phyloP scores from a whole-genome alignment of 2,113 vertebrate species.

The Siniperca chuatsi region DNA sequence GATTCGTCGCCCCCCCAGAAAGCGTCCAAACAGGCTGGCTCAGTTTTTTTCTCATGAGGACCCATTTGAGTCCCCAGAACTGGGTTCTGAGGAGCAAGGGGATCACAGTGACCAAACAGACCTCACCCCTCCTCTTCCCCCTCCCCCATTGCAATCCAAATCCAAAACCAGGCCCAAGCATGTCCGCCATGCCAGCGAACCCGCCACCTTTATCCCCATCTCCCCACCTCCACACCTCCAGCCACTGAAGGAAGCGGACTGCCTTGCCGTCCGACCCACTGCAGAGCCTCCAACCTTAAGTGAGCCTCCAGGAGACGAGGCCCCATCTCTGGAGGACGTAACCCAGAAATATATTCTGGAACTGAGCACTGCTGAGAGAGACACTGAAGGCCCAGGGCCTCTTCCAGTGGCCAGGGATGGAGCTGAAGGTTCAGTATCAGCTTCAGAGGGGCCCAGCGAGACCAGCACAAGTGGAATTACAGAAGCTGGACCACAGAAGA shows the following conservation, averaged over 20 bases:
- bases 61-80: slow-evolving; percentile 65
- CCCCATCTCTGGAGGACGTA: slow-evolving; percentile 90
- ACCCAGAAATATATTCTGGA: slow-evolving; percentile 91
- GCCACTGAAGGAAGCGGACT: slow-evolving; percentile 66
- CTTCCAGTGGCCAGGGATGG: slow-evolving; percentile 51
- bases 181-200: slow-evolving; percentile 92
- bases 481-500: slow-evolving; percentile 82
- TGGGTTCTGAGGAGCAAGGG: slow-evolving; percentile 54
- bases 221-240: slow-evolving; percentile 81
- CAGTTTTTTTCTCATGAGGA: slow-evolving; percentile 81
- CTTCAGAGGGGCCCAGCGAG: slow-evolving; percentile 81
- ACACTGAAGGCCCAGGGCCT: slow-evolving; percentile 52
- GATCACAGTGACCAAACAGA: slow-evolving; percentile 21
- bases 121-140: slow-evolving; percentile 53
- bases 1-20: slow-evolving; percentile 88
- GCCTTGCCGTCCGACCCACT: slow-evolving; percentile 47
- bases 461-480: slow-evolving; percentile 72
- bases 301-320: slow-evolving; percentile 75
- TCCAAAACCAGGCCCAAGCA: slow-evolving; percentile 86
- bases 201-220: slow-evolving; percentile 89
- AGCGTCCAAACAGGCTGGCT: slow-evolving; percentile 86
- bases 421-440: slow-evolving; percentile 31
- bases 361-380: slow-evolving; percentile 81
- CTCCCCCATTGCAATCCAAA: slow-evolving; percentile 53
- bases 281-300: slow-evolving; percentile 68